These are phyloP conservation scores for Acronicta aceris DNA, from an alignment of 2,888 invertebrate genomes.

Conservation along the genomic window DNA sequence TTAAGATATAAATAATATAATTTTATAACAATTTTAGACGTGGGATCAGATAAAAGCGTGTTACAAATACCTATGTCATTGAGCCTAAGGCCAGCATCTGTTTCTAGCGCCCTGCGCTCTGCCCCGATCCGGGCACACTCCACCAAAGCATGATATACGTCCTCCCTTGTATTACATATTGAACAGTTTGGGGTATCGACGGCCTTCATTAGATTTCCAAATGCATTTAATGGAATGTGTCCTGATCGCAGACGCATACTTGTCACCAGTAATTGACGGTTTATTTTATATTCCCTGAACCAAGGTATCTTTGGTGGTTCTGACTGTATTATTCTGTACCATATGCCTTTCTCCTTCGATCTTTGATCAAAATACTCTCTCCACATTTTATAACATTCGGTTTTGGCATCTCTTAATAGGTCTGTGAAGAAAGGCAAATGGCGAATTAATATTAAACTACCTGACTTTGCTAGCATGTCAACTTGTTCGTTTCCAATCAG, in stretches of 20 bases:
- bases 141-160: slow-evolving; percentile 9
- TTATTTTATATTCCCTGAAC: neutral
- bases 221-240: slow-evolving; percentile 12
- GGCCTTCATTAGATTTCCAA: slow-evolving; percentile 8
- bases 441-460: neutral
- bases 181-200: slow-evolving; percentile 4
- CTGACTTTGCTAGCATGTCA: neutral
- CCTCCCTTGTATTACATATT: slow-evolving; percentile 5
- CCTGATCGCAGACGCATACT: slow-evolving; percentile 15
- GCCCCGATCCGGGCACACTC: neutral
- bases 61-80: neutral
- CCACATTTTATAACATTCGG: neutral
- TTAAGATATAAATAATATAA: neutral
- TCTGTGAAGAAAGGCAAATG: slow-evolving; percentile 1
- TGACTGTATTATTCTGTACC: slow-evolving; percentile 5
- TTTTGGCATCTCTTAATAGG: neutral
- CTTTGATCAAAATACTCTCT: slow-evolving; percentile 5
- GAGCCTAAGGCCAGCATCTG: neutral
- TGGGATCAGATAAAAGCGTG: neutral
- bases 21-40: neutral
- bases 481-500: slow-evolving; percentile 6
- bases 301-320: slow-evolving; percentile 11
- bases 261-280: neutral
- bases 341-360: slow-evolving; percentile 4
- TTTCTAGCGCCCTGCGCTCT: neutral